Conservation (phyloP, 2,797 vertebrate species). For the Typhlichthys subterraneus region DNA sequence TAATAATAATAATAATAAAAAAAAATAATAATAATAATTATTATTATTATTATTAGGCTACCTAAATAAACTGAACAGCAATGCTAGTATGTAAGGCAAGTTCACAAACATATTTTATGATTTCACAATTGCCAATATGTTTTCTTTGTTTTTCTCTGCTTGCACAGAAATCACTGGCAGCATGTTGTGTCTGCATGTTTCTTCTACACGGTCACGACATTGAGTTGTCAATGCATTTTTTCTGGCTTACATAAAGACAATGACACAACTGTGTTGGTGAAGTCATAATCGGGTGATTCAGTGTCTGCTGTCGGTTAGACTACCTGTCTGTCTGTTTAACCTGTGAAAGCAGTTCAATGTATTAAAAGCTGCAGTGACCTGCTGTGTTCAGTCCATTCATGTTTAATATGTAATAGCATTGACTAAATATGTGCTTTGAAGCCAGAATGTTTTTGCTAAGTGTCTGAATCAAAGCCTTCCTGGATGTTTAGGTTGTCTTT, state of each 20-base stretch:
- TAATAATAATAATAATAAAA: no score
- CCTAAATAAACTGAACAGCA: no score
- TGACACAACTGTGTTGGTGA: conserved; percentile 1
- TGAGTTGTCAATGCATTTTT: neutral
- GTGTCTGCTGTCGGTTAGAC: neutral
- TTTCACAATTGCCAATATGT: no score
- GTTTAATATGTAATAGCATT: neutral
- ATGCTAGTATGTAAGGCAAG: no score
- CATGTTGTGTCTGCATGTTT: neutral
- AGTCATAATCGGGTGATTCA: neutral
- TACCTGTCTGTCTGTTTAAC: neutral
- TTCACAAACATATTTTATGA: no score
- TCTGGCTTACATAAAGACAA: neutral
- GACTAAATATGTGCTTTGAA: neutral
- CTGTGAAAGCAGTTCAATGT: neutral
- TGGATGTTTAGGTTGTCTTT: neutral
- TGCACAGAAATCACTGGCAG: neutral
- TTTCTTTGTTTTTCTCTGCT: neutral
- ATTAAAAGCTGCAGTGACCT: neutral
- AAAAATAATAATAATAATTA: no score
- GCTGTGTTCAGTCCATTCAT: neutral
- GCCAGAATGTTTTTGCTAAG: neutral
- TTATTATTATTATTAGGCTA: no score
- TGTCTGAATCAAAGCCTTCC: conserved; percentile 1
- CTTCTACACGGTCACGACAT: neutral